Base-by-base conservation (phyloP, 1,140 invertebrate genomes). In the Tetragonula clypearis region DNA sequence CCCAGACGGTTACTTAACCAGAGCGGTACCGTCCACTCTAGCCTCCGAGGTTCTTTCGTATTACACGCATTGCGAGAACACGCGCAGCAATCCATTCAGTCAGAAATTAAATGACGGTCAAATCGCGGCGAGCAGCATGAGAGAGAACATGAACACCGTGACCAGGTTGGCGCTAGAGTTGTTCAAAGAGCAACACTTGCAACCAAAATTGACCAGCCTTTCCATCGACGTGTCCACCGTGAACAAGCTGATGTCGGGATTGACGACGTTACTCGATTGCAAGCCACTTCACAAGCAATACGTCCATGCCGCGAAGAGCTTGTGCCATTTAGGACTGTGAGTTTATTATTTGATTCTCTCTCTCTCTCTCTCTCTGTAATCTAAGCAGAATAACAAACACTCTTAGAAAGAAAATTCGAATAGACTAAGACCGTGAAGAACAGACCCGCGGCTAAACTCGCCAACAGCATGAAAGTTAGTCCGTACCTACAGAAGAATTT, bases 41-140 rank as follows among this genome's bases (percentile, higher is more conserved):
- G 90, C 92, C 74, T 95, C 95, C 90, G 96, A 97, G 91, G 96
- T 98, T 75, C 95, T 98, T 62, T 95, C 97, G 79, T 98, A 98
- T 93, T 98, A 98, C 93, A 96, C 97, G 77, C 97, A 97, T 86
- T 98, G 98, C 95, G 97, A 98, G 93, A 96, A 96, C 79, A 96
- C 96, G 0, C 96, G 96, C 17, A 97, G 96, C 74, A 98, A 98
- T 94, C 97, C 97, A 1, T 97, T 98, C 88, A 97, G 97, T 0
- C 96, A 97, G 82, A 96, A 97, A 86, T 94, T 98, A 66, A 95
- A 97, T 14, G 97, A 97, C 90, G 97, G 97, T 0, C 97, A 97
- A 88, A 96, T 96, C 26, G 96, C 97, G 0, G 96, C 97, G 55
- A 96, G 96, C 53, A 96, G 96, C 82, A 97, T 98, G 90, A 95